Evolutionary conservation across 2,888 invertebrate species (phyloP).

Genomic region (Dendrolimus houi): DNA sequence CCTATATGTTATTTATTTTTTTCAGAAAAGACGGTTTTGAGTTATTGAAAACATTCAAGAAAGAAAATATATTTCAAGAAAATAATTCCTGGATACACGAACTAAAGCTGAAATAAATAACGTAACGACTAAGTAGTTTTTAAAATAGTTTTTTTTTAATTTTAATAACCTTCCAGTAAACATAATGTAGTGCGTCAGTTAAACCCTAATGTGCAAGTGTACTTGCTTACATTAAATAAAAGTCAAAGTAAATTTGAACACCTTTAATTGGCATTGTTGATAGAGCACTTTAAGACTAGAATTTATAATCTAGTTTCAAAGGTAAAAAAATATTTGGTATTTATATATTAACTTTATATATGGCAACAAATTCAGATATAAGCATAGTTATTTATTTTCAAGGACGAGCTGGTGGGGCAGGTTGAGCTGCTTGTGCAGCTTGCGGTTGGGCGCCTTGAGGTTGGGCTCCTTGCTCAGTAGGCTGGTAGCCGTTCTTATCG

Average conservation of each 20-base stretch:
- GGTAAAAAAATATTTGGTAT: conserved; percentile 23
- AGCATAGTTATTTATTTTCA: conserved; percentile 6
- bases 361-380: not conserved
- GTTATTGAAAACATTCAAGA: no score
- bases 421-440: conserved; percentile 12
- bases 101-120: no score
- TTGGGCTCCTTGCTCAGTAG: conserved; percentile 30
- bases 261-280: conserved; percentile 28
- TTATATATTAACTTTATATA: not conserved
- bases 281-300: conserved; percentile 15
- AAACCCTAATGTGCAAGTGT: no score
- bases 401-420: not conserved
- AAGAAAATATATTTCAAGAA: no score
- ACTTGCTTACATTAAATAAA: no score
- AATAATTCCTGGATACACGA: no score
- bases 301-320: not conserved
- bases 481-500: conserved; percentile 79
- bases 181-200: no score
- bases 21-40: no score
- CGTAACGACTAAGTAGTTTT: no score
- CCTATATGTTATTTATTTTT: no score
- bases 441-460: conserved; percentile 29
- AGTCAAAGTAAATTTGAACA: conserved; percentile 6
- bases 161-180: no score
- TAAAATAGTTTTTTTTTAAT: no score